Base-by-base conservation (phyloP, 2,888 invertebrate genomes). In the Andrena hattorfiana region DNA sequence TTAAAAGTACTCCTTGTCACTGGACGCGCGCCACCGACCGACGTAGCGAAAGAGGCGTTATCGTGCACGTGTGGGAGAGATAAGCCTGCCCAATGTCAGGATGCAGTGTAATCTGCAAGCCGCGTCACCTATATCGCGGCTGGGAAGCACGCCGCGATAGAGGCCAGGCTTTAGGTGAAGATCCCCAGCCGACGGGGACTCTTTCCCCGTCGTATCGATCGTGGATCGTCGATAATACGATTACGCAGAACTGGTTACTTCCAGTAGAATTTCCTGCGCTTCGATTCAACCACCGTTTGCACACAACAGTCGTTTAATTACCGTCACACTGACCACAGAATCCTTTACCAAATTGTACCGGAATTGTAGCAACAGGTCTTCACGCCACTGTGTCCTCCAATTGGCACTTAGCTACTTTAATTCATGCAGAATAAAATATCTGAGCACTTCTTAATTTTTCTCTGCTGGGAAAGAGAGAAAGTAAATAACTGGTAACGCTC, bases 41-140 rank as follows among this genome's bases (percentile, higher is more conserved):
- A 68, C n/a, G 56, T 60, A 54, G 70, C 51, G 63, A 75, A 51
- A 60, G n/a, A 42, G 54, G 49, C 60, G 64, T 84, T 87, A 87
- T 87, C 85, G 28, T 63, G 59, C 82, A 87, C 84, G 83, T 83
- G 87, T 54, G 75, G 62, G 48, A 5, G 20, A 20, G 83, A 87
- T 87, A 87, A 83, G 62, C 32, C 7, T 28, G 26, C 4, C 85
- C 85, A 87, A 87, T 87, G 85, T 85, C 77, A 81, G 87, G 64
- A 79, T 85, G 81, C 73, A 71, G 60, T 49, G 56, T 74, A 80
- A 87, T 87, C 82, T 51, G 23, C n/a, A 6, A 49, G 59, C 66
- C 59, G 54, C 63, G 82, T 85, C 81, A 67, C 54, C 26, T 49
- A 60, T 84, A 76, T 72, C 32, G 68, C 32, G 64, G 48, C 30